Evolutionary conservation across 2,888 invertebrate species (phyloP), one percentile per base, ranked within the genome.

Genomic region (Catocala sponsa): DNA sequence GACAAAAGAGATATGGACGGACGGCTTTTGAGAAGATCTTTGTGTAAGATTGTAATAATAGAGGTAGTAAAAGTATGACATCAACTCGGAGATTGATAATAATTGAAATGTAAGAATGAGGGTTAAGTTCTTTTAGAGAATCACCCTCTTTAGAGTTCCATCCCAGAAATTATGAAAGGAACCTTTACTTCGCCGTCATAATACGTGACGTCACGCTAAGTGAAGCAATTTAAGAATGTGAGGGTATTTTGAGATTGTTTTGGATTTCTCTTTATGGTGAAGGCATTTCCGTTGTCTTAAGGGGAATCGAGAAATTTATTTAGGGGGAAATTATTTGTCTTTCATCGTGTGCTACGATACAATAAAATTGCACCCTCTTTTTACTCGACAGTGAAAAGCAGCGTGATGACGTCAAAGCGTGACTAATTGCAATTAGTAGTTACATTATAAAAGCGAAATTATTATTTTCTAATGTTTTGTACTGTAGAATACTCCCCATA

Each of bases 131-230:
- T 9, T 9, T 9, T 38, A 38, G 7, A 38, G 13, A 10, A 33
- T 25, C 11, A 5, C 48, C 33, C 48, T 11, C 6, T 47, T 33
- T 10, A 32, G 25, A 49, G 12, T 33, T 11, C 42, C 49, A 5
- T 2, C 2, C 0, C 4, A 35, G 44, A 50, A 35, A 12, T 35
- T 49, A 49, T 49, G 42, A 48, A 50, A 42, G 35, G 2, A 50
- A 51, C 15, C 33, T 57, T 33, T 25, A 35, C 41, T 13, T 11
- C 11, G 41, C 9, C 25, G 41, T 42, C 52, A 68, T 61, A 58
- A 57, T 59, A 67, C 51, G 62, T 66, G 62, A 62, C 74, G 63
- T 70, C 77, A 74, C 74, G 70, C 59, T 60, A 64, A 76, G 58
- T 63, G 62, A 63, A 50, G 63, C 62, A 64, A 63, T 67, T 76